Evolutionary conservation across 2,797 vertebrate genomes (phyloP).

Genomic region (Rhabdomys pumilio): DNA sequence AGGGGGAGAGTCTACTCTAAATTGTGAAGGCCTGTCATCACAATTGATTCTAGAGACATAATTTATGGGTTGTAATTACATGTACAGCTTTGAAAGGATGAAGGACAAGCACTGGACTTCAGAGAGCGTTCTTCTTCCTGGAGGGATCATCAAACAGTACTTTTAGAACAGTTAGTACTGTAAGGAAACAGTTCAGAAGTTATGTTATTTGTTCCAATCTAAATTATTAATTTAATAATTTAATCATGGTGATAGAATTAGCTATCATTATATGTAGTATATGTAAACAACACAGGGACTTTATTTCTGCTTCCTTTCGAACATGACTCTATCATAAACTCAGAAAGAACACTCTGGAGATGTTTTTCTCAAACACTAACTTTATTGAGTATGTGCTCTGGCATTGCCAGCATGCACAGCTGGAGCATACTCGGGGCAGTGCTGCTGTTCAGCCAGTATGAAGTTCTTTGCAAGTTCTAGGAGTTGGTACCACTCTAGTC

Average conservation of each 20-base stretch:
- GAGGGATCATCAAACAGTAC: not conserved
- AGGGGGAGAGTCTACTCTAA: not conserved
- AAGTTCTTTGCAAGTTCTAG: not conserved
- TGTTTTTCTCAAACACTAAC: constrained; percentile 4
- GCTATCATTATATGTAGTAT: not conserved
- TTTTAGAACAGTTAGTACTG: not conserved
- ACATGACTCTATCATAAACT: not conserved
- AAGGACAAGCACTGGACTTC: not conserved
- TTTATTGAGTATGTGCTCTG: not conserved
- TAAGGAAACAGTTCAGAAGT: not conserved
- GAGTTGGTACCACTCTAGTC: not conserved
- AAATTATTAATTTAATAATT: not conserved
- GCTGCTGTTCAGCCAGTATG: not conserved
- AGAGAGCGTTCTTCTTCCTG: not conserved
- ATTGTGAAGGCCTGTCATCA: not conserved
- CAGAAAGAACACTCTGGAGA: not conserved
- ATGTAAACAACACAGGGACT: not conserved
- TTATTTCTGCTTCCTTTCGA: not conserved
- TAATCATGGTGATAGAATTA: not conserved
- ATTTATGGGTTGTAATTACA: not conserved
- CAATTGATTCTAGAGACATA: not conserved
- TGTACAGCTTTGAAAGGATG: not conserved
- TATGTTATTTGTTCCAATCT: constrained; percentile 16
- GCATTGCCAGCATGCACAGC: not conserved
- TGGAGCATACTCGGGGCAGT: not conserved